Evolutionary conservation across 2,888 invertebrate genomes (phyloP), one percentile per base, ranked within the genome.

Genomic region (Eupithecia exiguata): DNA sequence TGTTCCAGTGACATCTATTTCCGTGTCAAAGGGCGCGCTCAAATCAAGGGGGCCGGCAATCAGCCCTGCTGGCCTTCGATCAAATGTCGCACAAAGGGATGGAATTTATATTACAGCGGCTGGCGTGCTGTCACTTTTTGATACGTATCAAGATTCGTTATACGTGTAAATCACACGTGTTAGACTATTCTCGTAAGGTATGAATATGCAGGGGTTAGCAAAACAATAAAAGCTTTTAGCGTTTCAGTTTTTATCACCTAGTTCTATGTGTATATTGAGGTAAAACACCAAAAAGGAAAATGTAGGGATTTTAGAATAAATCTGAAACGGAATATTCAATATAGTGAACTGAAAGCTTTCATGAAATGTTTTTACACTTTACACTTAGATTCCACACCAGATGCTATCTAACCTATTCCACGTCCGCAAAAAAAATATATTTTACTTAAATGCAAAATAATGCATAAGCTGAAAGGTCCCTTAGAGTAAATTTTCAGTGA

Each of bases 11-110:
- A 77, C 76, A 77, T 78, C 74, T 78, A 76, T 77, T 77, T 74
- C 78, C 73, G 76, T 74, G 78, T 77, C 78, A 78, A 78, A 80
- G 78, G 77, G 77, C 75, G 74, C 71, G 76, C 73, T 77, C 77
- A 74, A 75, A 77, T 74, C 77, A 75, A 77, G 72, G 68, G 76
- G 75, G 75, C 76, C 70, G 73, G 76, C 72, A 73, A 70, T 74
- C 69, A 36, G 75, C 77, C 74, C 68, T 69, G 71, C 25, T 69
- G 4, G 72, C 78, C 77, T 76, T 72, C 69, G 61, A 74, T 74
- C 67, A 43, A 58, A 72, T 65, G 53, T 36, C 68, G 68, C 68
- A 72, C 72, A 75, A 72, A 75, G 70, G 72, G 38, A 62, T 35
- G 53, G 72, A 70, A 75, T 72, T 72, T 72, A 72, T 75, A 72